Evolutionary conservation across 2,113 vertebrate species (phyloP).

Genomic region (Amia ocellicauda): DNA sequence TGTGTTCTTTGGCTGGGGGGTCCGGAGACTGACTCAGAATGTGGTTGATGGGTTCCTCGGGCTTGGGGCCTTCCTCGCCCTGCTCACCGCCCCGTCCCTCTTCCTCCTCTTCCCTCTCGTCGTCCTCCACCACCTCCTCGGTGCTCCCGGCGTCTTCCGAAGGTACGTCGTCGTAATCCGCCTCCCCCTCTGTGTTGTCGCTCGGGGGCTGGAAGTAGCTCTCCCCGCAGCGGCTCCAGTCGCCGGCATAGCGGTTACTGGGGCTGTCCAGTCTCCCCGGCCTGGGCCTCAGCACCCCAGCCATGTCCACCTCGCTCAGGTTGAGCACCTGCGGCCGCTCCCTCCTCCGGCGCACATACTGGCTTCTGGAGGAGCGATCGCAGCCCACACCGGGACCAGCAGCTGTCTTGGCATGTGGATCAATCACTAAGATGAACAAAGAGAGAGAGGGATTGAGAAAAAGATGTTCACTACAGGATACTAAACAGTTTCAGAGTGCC

Average conservation of each 20-base stretch:
- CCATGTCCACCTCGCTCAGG: slow-evolving; percentile 64
- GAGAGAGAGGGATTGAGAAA: neutral
- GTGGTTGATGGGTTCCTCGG: slow-evolving; percentile 33
- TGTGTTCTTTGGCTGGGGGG: slow-evolving; percentile 59
- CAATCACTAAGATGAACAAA: slow-evolving; percentile 68
- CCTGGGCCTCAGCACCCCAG: slow-evolving; percentile 75
- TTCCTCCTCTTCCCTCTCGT: slow-evolving; percentile 30
- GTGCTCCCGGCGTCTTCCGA: slow-evolving; percentile 63
- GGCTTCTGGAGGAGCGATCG: slow-evolving; percentile 46
- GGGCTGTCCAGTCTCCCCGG: slow-evolving; percentile 86
- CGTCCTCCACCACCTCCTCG: slow-evolving; percentile 21
- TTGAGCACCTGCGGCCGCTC: slow-evolving; percentile 86
- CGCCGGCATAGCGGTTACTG: slow-evolving; percentile 95
- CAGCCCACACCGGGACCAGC: slow-evolving; percentile 20
- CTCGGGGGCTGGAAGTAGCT: slow-evolving; percentile 67
- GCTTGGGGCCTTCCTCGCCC: slow-evolving; percentile 43
- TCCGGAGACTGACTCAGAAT: slow-evolving; percentile 22
- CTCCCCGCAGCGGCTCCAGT: slow-evolving; percentile 90
- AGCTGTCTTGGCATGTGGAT: slow-evolving; percentile 54
- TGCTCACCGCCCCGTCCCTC: slow-evolving; percentile 29
- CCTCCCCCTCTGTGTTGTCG: slow-evolving; percentile 61
- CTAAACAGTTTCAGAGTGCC: neutral
- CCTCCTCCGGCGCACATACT: slow-evolving; percentile 77
- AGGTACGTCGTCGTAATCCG: slow-evolving; percentile 83
- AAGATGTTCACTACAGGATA: neutral